Base-by-base conservation (phyloP, 2,888 invertebrate species). In the Caradrina clavipalpis region DNA sequence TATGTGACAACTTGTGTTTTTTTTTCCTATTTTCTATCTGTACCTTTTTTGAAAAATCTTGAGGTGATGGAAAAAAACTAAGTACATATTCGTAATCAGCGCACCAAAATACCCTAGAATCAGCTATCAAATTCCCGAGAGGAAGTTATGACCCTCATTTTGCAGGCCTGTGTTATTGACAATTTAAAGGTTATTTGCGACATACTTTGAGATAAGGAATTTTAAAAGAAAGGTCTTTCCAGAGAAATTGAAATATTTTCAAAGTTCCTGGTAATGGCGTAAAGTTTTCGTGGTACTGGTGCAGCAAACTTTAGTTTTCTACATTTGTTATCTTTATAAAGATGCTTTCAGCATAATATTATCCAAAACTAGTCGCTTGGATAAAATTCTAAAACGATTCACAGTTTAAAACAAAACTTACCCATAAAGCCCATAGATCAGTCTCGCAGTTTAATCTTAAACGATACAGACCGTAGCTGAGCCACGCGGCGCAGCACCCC, bases 401-500 rank as follows among this genome's bases (percentile, higher is more conserved):
- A 56, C 11, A 51, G 39, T 51, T 73, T 51, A 10, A 64, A 73
- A 60, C 59, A 10, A 64, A 73, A 60, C 59, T 56, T 56, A 42
- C 11, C 21, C 58, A 21, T 51, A 11, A 31, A 56, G 21, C 11
- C 31, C 47, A 47, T 67, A 51, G 45, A 75, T 76, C 21, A 55
- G 47, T 19, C 42, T 31, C n/a, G 21, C 21, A 75, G 31, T 69
- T 63, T 45, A 51, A 57, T 68, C 15, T 49, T 35, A 45, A 76
- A 56, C 59, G 47, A 53, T 51, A 21, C 64, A 60, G 54, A 31
- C 57, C 49, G 49, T 67, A 55, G 64, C 45, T 69, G 11, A 60
- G 47, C 65, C 67, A 60, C 69, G 68, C 39, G 17, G 45, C 45
- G 17, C 69, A 74, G 63, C 65, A 78, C 45, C 64, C 73, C 79